These are phyloP conservation scores for Aleiodes sp. DNA, from an alignment of 1,140 invertebrate species.

Conservation along the genomic window DNA sequence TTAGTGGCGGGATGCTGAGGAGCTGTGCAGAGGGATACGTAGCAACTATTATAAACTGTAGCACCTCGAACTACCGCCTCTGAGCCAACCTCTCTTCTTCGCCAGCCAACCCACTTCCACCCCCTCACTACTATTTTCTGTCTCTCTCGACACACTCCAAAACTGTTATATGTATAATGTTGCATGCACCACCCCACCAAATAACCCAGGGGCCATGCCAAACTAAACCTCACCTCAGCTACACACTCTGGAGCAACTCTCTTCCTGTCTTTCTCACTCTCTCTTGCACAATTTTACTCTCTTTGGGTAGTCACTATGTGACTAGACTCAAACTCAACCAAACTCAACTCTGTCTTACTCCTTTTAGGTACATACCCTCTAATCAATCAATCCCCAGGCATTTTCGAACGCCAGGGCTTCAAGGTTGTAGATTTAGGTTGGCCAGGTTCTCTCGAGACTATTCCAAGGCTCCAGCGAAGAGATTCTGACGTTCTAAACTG, in stretches of 20 bases:
- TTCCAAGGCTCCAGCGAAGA: no score
- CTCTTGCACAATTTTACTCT: background rate
- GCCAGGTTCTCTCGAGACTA: background rate
- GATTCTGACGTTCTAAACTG: no score
- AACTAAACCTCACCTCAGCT: slow-evolving; percentile 51
- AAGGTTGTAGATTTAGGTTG: background rate
- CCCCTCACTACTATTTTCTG: slow-evolving; percentile 31
- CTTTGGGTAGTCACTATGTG: slow-evolving; percentile 12
- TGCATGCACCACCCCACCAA: slow-evolving; percentile 48
- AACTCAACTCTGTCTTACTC: slow-evolving; percentile 17
- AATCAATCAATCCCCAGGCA: slow-evolving; percentile 66
- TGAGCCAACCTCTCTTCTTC: slow-evolving; percentile 42
- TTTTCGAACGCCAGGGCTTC: slow-evolving; percentile 46
- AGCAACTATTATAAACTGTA: slow-evolving; percentile 69
- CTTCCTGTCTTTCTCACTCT: background rate
- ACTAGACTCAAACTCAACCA: slow-evolving; percentile 25
- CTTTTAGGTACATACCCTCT: slow-evolving; percentile 54
- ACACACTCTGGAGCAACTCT: background rate
- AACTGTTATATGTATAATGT: background rate
- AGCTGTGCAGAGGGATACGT: slow-evolving; percentile 27
- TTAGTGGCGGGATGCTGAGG: no score
- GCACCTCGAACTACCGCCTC: slow-evolving; percentile 67
- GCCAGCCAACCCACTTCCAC: slow-evolving; percentile 41
- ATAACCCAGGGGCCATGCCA: slow-evolving; percentile 61
- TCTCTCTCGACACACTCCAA: background rate